These are phyloP conservation scores for Iguana delicatissima DNA, from an alignment of 2,797 vertebrate genomes.

Conservation along the genomic window DNA sequence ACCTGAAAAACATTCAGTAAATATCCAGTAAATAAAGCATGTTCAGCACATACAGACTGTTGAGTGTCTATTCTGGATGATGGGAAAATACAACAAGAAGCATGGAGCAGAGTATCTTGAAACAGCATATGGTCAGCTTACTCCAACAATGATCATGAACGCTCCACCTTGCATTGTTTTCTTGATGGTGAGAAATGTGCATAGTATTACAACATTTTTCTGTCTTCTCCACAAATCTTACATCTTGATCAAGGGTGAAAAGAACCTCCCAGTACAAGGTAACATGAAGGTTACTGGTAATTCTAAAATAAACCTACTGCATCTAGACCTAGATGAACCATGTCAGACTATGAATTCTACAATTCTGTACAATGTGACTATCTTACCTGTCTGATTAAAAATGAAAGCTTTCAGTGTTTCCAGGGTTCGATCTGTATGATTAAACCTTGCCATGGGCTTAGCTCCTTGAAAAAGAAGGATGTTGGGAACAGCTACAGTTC, in stretches of 20 bases:
- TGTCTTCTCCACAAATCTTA: not conserved
- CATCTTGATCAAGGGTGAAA: not conserved
- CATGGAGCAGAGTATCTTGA: not conserved
- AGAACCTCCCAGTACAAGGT: not conserved
- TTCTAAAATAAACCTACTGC: not conserved
- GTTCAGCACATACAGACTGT: too few relatives aligned
- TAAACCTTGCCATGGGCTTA: conserved; percentile 98
- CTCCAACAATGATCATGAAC: not conserved
- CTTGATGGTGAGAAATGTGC: not conserved
- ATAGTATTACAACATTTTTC: not conserved
- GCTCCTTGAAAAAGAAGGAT: conserved; percentile 97
- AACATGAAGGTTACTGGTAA: not conserved
- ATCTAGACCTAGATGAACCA: not conserved
- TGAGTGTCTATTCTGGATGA: not conserved
- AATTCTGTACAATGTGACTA: conserved; percentile 16
- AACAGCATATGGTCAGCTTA: not conserved
- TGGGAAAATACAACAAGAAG: not conserved
- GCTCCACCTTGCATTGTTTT: not conserved
- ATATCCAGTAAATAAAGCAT: too few relatives aligned
- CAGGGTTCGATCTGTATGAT: conserved; percentile 94
- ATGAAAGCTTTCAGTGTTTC: conserved; percentile 93
- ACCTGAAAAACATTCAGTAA: too few relatives aligned
- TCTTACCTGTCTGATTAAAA: conserved; percentile 94
- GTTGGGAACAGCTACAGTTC: conserved; percentile 97
- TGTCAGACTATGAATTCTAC: not conserved